A percentile compares a stretch with the other conserved stretches of the same genome.
phyloP scores from a whole-genome alignment of 2,113 vertebrate species.

The Maccullochella peelii region DNA sequence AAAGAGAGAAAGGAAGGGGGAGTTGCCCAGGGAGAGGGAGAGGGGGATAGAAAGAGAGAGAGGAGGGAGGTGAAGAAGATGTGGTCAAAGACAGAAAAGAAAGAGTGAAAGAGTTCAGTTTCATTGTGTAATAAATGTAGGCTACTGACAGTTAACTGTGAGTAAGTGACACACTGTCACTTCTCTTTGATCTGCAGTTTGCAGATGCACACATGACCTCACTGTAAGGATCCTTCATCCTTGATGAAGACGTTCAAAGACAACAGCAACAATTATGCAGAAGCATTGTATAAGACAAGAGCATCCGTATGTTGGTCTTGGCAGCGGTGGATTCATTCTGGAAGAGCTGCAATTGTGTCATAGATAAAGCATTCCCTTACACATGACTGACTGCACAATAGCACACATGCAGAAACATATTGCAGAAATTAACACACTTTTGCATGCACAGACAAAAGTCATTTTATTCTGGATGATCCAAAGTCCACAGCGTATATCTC shows the following conservation, averaged over 20 bases:
- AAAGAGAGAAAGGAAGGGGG: constrained; percentile 51
- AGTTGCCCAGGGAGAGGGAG: constrained; percentile 52
- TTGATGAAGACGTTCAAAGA: constrained; percentile 5
- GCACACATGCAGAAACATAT: constrained; percentile 28
- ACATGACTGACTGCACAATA: constrained; percentile 33
- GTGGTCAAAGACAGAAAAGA: constrained; percentile 48
- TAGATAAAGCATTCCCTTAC: constrained; percentile 40
- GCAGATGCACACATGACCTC: constrained; percentile 24
- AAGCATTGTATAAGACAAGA: constrained; percentile 12
- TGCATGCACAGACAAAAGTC: background rate
- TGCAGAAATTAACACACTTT: constrained; percentile 8
- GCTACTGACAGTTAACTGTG: background rate
- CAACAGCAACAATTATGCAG: constrained; percentile 28
- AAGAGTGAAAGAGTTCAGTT: background rate
- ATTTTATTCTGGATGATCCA: background rate
- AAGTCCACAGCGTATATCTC: background rate
- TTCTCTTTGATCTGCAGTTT: constrained; percentile 17
- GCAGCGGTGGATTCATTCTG: constrained; percentile 47
- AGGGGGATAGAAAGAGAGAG: constrained; percentile 23
- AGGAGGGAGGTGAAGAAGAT: constrained; percentile 16
- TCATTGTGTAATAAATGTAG: background rate
- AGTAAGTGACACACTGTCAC: background rate
- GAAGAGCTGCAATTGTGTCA: constrained; percentile 57
- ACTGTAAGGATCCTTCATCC: constrained; percentile 17
- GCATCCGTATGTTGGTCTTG: constrained; percentile 56